Evolutionary conservation across 30 jellyfish, hydroid and myxozoan species (phyloP).

Genomic region (Aurelia aurita): DNA sequence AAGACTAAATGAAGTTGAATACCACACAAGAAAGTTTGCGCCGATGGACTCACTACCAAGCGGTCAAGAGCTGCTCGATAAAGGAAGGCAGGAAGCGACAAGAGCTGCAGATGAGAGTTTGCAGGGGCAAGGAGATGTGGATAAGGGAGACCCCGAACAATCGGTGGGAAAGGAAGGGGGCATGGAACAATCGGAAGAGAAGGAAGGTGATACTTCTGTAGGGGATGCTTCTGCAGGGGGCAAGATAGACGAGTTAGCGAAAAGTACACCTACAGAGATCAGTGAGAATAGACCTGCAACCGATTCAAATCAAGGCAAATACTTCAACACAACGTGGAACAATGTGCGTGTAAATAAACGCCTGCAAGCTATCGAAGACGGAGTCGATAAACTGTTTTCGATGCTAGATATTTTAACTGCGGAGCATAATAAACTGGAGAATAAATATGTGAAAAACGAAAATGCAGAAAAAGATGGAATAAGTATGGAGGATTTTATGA

Average conservation of each 20-base stretch:
- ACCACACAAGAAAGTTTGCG: not conserved
- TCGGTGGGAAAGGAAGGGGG: not conserved
- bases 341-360: conserved; percentile 59
- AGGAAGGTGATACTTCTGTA: not conserved
- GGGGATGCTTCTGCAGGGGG: too few species aligned
- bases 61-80: conserved; percentile 33
- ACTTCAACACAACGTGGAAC: conserved; percentile 62
- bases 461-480: not conserved
- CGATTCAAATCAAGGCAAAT: not conserved
- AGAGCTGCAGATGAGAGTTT: not conserved
- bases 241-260: too few species aligned
- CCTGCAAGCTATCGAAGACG: conserved; percentile 79
- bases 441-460: not conserved
- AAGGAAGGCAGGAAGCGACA: not conserved
- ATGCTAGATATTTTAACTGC: conserved; percentile 61
- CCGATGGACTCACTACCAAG: conserved; percentile 29
- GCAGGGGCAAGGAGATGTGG: not conserved
- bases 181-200: not conserved
- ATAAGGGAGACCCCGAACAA: not conserved
- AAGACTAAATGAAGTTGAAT: conserved; percentile 15
- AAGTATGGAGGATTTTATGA: conserved; percentile 7
- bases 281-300: too few species aligned
- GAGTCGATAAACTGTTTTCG: conserved; percentile 78
- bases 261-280: too few species aligned
- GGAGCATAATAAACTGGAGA: conserved; percentile 35